A percentile compares a stretch with the other conserved stretches of the same genome.
Evolutionary conservation across 2,113 vertebrate species (phyloP).

Genomic region (Pithys albifrons): DNA sequence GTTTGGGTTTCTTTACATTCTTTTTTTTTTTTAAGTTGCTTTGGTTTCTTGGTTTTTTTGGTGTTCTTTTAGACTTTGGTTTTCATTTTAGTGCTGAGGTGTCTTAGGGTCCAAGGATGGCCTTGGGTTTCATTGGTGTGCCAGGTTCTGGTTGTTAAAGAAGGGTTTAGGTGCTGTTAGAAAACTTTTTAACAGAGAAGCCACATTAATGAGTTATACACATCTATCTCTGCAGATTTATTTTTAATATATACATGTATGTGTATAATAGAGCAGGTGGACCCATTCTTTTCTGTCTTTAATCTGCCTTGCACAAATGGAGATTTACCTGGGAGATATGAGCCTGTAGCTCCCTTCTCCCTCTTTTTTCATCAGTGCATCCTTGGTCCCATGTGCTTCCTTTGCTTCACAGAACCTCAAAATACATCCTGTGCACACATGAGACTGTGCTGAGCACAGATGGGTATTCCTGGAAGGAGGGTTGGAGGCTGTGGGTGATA

Average conservation of each 20-base stretch:
- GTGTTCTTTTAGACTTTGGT: too few species aligned
- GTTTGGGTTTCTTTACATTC: fast-evolving
- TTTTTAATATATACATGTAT: neutral
- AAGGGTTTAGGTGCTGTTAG: neutral
- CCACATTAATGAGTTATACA: neutral
- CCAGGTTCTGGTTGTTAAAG: neutral
- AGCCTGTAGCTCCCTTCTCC: neutral
- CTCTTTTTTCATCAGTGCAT: neutral
- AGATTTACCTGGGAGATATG: fast-evolving
- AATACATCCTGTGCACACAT: too few species aligned
- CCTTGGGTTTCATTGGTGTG: neutral
- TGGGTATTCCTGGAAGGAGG: neutral
- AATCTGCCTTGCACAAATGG: neutral
- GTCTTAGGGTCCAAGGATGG: neutral
- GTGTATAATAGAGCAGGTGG: neutral
- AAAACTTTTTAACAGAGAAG: neutral
- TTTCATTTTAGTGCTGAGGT: neutral
- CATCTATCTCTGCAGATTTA: neutral
- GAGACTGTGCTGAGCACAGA: neutral
- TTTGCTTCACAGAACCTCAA: neutral
- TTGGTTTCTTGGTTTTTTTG: neutral
- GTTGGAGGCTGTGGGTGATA: neutral
- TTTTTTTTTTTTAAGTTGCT: too few species aligned
- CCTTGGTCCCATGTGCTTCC: neutral
- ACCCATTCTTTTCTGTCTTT: neutral